Evolutionary conservation across 2,888 invertebrate species (phyloP), one percentile per base, ranked within the genome.

Genomic region (Galerucella pusilla): DNA sequence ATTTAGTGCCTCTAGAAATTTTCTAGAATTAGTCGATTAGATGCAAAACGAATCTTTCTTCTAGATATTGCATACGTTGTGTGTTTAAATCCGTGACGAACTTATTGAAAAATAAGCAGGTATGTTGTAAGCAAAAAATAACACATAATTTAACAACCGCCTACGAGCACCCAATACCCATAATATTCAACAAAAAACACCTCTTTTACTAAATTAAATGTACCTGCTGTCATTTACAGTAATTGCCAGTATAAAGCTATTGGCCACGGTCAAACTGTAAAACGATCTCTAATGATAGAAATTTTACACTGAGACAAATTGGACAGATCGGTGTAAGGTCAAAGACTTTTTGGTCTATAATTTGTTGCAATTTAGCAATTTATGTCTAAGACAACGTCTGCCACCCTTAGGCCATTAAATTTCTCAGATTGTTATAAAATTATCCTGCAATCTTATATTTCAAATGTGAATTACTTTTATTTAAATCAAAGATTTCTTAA

Each of bases 301-400:
- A 81, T 82, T 75, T 78, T 78, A 80, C 75, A 77, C 74, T 80
- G 79, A 80, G 82, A 73, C 76, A 81, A 79, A 77, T 78, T 79
- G 80, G 80, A 59, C 75, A 66, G 76, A 69, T 70, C 75, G 67
- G 67, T 68, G 71, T 77, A 75, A 76, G 75, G 73, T 73, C 77
- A 35, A 57, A 60, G 67, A 70, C 68, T 68, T 72, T 72, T 74
- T 73, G 75, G 78, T 74, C 80, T 82, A 78, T 83, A 83, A 83
- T 83, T 83, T 83, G 80, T 80, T 80, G 79, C 80, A 80, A 80
- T 82, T 82, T 79, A 79, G 76, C 79, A 81, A 81, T 82, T 81
- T 81, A 77, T 77, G 79, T 78, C 75, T 78, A 75, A 79, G 76
- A 76, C 69, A 57, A 59, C 73, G 78, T 77, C 74, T 78, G 69